Evolutionary conservation across 2,113 vertebrate species (phyloP).

Genomic region (Oxygymnocypris stewartii): DNA sequence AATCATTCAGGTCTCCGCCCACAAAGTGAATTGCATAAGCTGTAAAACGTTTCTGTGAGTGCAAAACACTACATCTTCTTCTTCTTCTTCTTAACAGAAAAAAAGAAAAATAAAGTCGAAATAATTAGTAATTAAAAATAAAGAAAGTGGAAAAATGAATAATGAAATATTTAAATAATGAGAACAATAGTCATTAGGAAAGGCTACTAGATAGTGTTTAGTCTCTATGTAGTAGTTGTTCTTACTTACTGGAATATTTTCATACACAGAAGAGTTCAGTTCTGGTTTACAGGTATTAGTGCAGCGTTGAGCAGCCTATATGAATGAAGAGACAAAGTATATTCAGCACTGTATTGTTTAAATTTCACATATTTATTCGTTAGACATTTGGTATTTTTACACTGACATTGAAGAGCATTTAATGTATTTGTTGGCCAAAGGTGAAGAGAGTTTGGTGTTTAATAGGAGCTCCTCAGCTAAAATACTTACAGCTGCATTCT

Average conservation of each 20-base stretch:
- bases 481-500: too few relatives aligned
- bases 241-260: not conserved
- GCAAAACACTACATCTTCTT: not conserved
- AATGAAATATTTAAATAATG: not conserved
- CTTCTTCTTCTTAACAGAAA: not conserved
- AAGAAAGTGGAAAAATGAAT: not conserved
- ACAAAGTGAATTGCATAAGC: not conserved
- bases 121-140: not conserved
- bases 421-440: too few relatives aligned
- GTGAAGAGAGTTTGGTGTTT: too few relatives aligned
- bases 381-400: not conserved
- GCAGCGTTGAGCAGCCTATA: not conserved
- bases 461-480: too few relatives aligned
- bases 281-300: not conserved
- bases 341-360: not conserved
- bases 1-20: not conserved
- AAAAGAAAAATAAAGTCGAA: not conserved
- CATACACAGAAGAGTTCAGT: not conserved
- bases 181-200: not conserved
- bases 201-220: not conserved
- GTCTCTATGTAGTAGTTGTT: not conserved
- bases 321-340: not conserved
- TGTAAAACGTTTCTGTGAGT: not conserved
- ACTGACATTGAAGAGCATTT: too few relatives aligned
- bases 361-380: not conserved